A percentile compares a stretch with the other conserved stretches of the same genome.
These are phyloP conservation scores for Sebastes miniatus DNA, from an alignment of 2,797 vertebrate species.

Conservation along the genomic window DNA sequence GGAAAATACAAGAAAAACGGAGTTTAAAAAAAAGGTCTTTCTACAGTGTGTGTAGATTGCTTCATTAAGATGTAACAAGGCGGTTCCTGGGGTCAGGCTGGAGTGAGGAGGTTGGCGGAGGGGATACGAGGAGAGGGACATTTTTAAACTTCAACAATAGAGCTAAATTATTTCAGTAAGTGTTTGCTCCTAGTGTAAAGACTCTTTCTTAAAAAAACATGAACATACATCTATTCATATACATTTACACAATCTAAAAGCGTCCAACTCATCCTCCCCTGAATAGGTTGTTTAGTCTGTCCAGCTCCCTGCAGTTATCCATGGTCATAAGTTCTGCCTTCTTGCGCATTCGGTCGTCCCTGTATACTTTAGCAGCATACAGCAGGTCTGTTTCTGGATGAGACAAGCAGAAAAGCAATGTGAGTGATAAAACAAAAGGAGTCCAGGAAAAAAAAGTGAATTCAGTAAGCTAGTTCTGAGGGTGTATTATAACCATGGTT, in stretches of 20 bases:
- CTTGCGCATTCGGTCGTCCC: conserved; percentile 91
- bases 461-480: not conserved
- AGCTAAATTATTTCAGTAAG: conserved; percentile 61
- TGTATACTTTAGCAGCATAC: conserved; percentile 95
- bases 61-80: conserved; percentile 58
- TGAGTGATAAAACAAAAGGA: not conserved
- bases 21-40: conserved; percentile 8
- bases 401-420: conserved; percentile 28
- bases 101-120: conserved; percentile 34
- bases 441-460: not conserved
- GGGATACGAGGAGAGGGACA: not conserved
- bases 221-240: conserved; percentile 73
- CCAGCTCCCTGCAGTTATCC: conserved; percentile 97
- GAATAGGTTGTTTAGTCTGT: conserved; percentile 93
- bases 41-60: conserved; percentile 42
- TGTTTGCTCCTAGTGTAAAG: conserved; percentile 69
- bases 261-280: conserved; percentile 89
- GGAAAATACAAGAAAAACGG: conserved; percentile 35
- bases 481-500: not conserved
- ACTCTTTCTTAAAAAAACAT: conserved; percentile 71
- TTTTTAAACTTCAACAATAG: conserved; percentile 63
- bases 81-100: conserved; percentile 47
- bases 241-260: conserved; percentile 67
- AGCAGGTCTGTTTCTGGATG: conserved; percentile 91
- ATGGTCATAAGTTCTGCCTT: conserved; percentile 96